Percentiles rank a stretch among this genome's conserved stretches.
Evolutionary conservation across 92 coral and sea anemone genomes (phyloP).

Genomic region (Parazoanthus darwini): DNA sequence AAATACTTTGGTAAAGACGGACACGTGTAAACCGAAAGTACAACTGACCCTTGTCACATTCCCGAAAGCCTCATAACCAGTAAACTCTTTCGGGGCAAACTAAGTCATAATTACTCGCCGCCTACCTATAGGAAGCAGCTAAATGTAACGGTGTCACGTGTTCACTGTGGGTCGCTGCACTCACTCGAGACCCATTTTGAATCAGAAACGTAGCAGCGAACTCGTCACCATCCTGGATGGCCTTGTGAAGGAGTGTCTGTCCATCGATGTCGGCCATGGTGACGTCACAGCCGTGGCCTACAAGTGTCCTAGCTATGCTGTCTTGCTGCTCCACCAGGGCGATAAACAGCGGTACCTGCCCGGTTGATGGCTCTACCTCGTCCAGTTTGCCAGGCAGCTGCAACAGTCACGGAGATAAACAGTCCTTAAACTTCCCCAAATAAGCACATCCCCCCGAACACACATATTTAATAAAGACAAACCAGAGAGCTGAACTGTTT

Average conservation of each 20-base stretch:
- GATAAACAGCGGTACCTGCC: conserved; percentile 87
- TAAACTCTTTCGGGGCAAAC: neutral
- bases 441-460: neutral
- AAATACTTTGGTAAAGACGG: no score
- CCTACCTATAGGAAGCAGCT: conserved; percentile 90
- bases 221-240: conserved; percentile 83
- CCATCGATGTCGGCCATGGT: conserved; percentile 85
- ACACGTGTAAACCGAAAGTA: no score
- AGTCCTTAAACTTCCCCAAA: neutral
- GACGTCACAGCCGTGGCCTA: conserved; percentile 89
- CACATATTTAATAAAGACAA: neutral
- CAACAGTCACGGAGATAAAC: conserved; percentile 21
- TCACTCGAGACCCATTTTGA: conserved; percentile 84
- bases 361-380: conserved; percentile 89
- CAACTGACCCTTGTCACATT: no score
- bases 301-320: conserved; percentile 89
- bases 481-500: neutral
- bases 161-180: conserved; percentile 83
- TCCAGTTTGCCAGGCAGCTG: conserved; percentile 89
- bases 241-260: conserved; percentile 84
- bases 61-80: neutral
- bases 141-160: conserved; percentile 86
- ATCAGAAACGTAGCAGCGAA: conserved; percentile 90
- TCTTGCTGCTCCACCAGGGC: conserved; percentile 90
- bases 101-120: neutral